Evolutionary conservation across 2,888 invertebrate genomes (phyloP).

Genomic region (Clivina fossor): DNA sequence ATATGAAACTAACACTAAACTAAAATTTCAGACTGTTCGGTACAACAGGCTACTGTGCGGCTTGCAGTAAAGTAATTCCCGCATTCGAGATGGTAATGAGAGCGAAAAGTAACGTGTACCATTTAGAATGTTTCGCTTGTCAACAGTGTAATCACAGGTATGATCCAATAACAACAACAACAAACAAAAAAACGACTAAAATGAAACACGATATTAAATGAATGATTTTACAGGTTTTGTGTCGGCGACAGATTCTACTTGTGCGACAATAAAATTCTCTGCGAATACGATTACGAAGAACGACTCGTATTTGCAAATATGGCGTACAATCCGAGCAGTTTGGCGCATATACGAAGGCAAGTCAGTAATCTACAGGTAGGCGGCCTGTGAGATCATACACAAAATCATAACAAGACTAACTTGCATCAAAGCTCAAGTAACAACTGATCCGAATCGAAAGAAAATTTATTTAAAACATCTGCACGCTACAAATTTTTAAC

Average conservation of each 20-base stretch:
- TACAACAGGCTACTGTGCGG: constrained; percentile 86
- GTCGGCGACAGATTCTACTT: constrained; percentile 92
- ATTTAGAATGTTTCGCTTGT: constrained; percentile 92
- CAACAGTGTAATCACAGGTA: constrained; percentile 94
- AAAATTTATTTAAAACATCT: no score
- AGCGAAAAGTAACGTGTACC: constrained; percentile 89
- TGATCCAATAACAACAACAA: constrained; percentile 40
- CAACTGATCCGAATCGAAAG: no score
- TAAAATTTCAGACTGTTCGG: constrained; percentile 82
- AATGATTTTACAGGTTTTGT: constrained; percentile 80
- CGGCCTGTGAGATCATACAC: no score
- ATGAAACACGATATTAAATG: no score
- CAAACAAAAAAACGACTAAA: no score
- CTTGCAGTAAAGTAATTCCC: constrained; percentile 90
- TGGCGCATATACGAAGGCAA: constrained; percentile 84
- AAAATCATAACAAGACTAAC: no score
- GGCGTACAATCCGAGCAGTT: constrained; percentile 82
- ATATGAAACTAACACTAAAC: no score
- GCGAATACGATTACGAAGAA: constrained; percentile 94
- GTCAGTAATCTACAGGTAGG: constrained; percentile 64
- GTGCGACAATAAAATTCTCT: constrained; percentile 91
- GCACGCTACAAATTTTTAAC: no score
- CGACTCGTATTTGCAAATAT: constrained; percentile 86
- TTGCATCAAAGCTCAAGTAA: no score
- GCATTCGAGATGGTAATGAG: constrained; percentile 97